A percentile compares a stretch with the other conserved stretches of the same genome.
These are phyloP conservation scores for Patella vulgata DNA, from an alignment of 1,140 invertebrate genomes.

Conservation along the genomic window DNA sequence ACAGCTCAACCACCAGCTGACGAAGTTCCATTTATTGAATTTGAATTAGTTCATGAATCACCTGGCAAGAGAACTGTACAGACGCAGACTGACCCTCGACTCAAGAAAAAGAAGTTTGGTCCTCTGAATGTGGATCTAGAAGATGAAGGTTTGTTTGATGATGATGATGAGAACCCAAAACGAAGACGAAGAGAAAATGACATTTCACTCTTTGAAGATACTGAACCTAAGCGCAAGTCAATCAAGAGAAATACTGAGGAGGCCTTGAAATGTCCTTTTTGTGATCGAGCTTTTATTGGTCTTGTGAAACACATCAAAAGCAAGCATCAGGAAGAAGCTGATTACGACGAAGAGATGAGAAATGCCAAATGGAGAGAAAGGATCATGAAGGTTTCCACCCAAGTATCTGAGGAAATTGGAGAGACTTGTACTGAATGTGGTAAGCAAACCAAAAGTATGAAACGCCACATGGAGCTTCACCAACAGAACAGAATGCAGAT, in stretches of 20 bases:
- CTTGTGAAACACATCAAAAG: constrained; percentile 62
- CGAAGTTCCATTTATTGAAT: constrained; percentile 51
- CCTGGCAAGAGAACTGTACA: constrained; percentile 55
- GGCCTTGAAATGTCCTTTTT: constrained; percentile 62
- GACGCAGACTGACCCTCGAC: constrained; percentile 59
- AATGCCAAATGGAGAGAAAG: constrained; percentile 64
- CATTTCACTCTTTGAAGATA: constrained; percentile 57
- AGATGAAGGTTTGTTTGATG: constrained; percentile 40
- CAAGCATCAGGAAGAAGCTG: constrained; percentile 59
- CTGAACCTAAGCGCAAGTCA: constrained; percentile 53
- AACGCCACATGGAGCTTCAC: constrained; percentile 61
- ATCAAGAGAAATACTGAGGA: constrained; percentile 59
- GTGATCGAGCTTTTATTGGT: constrained; percentile 62
- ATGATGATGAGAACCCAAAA: constrained; percentile 34
- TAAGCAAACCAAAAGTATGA: constrained; percentile 61
- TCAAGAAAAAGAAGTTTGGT: constrained; percentile 62
- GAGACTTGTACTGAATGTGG: constrained; percentile 60
- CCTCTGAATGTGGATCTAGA: constrained; percentile 46
- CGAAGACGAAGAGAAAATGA: constrained; percentile 50
- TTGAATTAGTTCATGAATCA: constrained; percentile 55
- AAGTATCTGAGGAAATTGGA: constrained; percentile 53
- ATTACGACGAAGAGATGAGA: constrained; percentile 62
- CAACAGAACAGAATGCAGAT: constrained; percentile 64
- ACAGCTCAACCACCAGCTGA: constrained; percentile 42
- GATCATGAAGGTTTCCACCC: constrained; percentile 62